Base-by-base conservation (phyloP, 2,888 invertebrate species). In the Nymphalis polychloros region DNA sequence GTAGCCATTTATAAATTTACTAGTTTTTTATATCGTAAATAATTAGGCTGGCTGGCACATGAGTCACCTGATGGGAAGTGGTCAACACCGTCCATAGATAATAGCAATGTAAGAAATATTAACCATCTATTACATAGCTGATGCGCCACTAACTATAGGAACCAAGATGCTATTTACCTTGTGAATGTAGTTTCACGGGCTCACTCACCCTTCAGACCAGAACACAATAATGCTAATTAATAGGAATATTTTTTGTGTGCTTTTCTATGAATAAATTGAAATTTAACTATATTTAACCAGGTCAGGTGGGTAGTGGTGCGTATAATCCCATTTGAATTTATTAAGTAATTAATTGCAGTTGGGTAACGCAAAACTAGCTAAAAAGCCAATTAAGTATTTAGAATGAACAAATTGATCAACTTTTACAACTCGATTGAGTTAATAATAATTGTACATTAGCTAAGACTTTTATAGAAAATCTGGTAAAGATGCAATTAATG, bases 241-340 rank as follows among this genome's bases (percentile, higher is more conserved):
- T 31, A 6, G 6, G 6, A 6, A 31, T 31, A 41, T 41, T 57
- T 19, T 41, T 41, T 41, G 41, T 57, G 10, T 66, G 17, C 6
- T 35, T 27, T 55, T 48, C 20, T 47, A 35, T 62, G 17, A 17
- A 41, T 23, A 55, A 31, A 47, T 8, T 53, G 23, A 48, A 48
- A 60, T 47, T 31, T 53, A 27, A 20, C 41, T 50, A 8, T 64
- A 52, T 35, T 13, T 35, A 70, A 57, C 55, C 50, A 63, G 60
- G 64, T 50, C 65, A 63, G 63, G 52, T 67, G 48, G 64, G 23
- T 64, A 70, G 6, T 73, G 63, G 69, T 60, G 69, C 72, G 69
- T 71, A 63, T 69, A 72, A 70, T 70, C 70, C 50, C 65, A 65
- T 70, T 73, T 57, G 50, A 64, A 72, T 70, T 70, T 63, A 65